Evolutionary conservation across 2,113 vertebrate genomes (phyloP), one percentile per base, ranked within the genome.

Genomic region (Cariama cristata): DNA sequence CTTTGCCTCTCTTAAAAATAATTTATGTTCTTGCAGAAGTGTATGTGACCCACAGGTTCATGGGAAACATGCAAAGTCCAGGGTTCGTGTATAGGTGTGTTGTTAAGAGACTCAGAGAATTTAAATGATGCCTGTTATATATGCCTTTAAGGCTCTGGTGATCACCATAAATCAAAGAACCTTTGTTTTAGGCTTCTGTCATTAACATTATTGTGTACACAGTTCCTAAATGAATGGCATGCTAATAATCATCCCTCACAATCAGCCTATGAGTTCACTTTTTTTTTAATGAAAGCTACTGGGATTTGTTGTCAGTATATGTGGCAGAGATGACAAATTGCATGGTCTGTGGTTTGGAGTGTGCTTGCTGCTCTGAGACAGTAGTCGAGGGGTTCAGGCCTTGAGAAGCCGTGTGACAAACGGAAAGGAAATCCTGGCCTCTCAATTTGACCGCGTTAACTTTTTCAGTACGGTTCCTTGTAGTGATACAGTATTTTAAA

Each of bases 131-230:
- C 42, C 28, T 59, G 8, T 44, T 55, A 6, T 4, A 56, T 56
- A 33, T 38, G 44, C 9, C 64, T 62, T 7, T 19, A 5, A 63
- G 69, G 35, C 56, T 92, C 10, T 23, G 8, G 23, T 22, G 40
- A 35, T 71, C 23, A 14, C 84, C 53, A 11, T 49, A 47, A 75
- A 69, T 20, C 21, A 16, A 76, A 88, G 66, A 60, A n/a, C 12
- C 6, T n/a, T 6, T 2, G 38, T 38, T 35, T 69, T 7, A 20
- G 44, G 26, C 17, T 81, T 26, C 72, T 56, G 4, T 88, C 21
- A 3, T 33, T 38, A 49, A 8, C 22, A 0, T 6, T 3, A 0
- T 12, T 73, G 24, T 44, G 33, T 33, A 8, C 16, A 22, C 53
- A 53, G 80, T 15, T 89, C 52, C 64, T 74, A 20, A 87, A 26